Evolutionary conservation across 2,797 vertebrate species (phyloP).

Genomic region (Limosa lapponica): DNA sequence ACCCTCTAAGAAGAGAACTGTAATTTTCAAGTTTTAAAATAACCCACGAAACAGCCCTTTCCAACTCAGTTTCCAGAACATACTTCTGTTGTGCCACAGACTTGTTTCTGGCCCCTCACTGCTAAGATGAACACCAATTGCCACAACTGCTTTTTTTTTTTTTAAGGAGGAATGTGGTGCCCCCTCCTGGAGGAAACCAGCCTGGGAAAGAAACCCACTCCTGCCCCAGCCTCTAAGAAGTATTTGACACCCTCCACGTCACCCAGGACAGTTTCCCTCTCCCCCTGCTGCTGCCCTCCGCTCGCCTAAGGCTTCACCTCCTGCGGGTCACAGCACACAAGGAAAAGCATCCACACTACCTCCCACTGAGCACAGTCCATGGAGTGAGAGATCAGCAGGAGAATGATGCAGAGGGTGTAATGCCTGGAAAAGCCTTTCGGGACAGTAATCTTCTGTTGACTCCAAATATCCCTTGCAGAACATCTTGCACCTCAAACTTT

Average conservation of each 20-base stretch:
- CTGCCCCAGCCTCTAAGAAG: background rate
- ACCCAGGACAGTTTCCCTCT: background rate
- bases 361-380: background rate
- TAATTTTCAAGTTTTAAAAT: background rate
- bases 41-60: background rate
- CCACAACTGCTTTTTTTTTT: background rate
- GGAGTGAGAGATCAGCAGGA: slow-evolving; percentile 22
- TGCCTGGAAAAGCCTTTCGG: background rate
- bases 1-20: background rate
- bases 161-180: slow-evolving; percentile 57
- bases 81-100: background rate
- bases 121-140: background rate
- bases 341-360: background rate
- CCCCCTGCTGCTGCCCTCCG: background rate
- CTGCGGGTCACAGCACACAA: background rate
- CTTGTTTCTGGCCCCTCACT: background rate
- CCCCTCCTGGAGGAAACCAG: slow-evolving; percentile 60
- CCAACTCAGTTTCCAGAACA: background rate
- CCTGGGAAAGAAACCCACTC: background rate
- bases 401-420: slow-evolving; percentile 7
- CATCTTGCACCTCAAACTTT: background rate
- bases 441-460: background rate
- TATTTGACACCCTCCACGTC: background rate
- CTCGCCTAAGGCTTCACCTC: background rate
- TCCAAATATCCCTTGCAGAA: background rate